phyloP scores from a whole-genome alignment of 2,888 invertebrate species.

The Brachycybe producta region DNA sequence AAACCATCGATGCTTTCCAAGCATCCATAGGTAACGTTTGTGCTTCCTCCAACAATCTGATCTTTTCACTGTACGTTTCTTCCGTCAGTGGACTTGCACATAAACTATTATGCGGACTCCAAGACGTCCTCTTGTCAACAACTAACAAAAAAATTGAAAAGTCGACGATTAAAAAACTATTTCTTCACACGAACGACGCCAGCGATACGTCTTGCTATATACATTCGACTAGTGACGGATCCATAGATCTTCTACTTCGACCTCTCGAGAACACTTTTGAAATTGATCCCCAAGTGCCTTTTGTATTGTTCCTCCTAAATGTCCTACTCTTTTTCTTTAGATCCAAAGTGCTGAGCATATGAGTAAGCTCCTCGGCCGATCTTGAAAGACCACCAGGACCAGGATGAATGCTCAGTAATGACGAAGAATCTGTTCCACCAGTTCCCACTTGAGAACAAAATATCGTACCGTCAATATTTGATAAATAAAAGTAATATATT shows the following conservation, averaged over 20 bases:
- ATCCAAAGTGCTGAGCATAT: slow-evolving; percentile 41
- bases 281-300: slow-evolving; percentile 81
- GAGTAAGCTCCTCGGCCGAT: slow-evolving; percentile 61
- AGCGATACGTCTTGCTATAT: background rate
- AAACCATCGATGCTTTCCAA: slow-evolving; percentile 84
- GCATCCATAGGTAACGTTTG: slow-evolving; percentile 65
- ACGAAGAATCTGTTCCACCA: slow-evolving; percentile 26
- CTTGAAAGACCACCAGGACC: slow-evolving; percentile 32
- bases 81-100: slow-evolving; percentile 40
- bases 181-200: too few relatives aligned
- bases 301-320: slow-evolving; percentile 46
- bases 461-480: slow-evolving; percentile 23
- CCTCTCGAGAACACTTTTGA: slow-evolving; percentile 75
- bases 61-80: slow-evolving; percentile 63
- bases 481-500: background rate
- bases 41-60: slow-evolving; percentile 60
- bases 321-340: slow-evolving; percentile 29
- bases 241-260: slow-evolving; percentile 19
- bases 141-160: slow-evolving; percentile 13
- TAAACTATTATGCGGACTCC: slow-evolving; percentile 43
- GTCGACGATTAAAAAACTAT: background rate
- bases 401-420: slow-evolving; percentile 12
- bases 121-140: slow-evolving; percentile 35
- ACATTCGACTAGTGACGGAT: slow-evolving; percentile 16
- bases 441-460: slow-evolving; percentile 45